Base-by-base conservation (phyloP, 92 coral and sea anemone genomes). In the Epizoanthus illoricatus region DNA sequence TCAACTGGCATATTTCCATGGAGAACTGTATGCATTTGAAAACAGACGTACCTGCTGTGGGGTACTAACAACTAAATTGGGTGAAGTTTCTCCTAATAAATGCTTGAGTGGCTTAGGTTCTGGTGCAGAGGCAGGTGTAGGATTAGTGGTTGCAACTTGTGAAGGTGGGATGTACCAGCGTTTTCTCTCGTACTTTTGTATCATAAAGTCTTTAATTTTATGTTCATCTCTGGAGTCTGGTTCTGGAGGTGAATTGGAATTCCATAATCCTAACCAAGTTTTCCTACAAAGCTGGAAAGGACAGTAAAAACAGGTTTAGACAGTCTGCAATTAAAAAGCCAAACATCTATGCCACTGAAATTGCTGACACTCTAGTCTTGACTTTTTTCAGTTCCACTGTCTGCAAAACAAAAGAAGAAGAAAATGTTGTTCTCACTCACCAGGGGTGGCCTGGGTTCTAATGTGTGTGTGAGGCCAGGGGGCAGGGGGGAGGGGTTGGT, bases 191-290 rank as follows among this genome's bases (percentile, higher is more conserved):
- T 97, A 97, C 71, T 97, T 97, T 80, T 93, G 98, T 63, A 91
- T 94, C 98, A 97, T 97, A 83, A 93, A 97, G 69, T 97, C 99
- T 86, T 97, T 97, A 21, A 93, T 90, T 85, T 93, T 97, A 43
- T 91, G 98, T 69, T 97, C 99, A 84, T 97, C 99, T 74, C 91
- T 86, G 15, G 99, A 93, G 65, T 97, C 99, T 52, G 99, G 99
- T 91, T 93, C 98, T 54, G 99, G 90, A 69, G 92, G 89, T 80
- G 86, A 88, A 36, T 92, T 79, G 40, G 98, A 93, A 81, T 93
- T 97, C 99, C 99, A 97, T 81, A 97, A 73, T n/a, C 99, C 99
- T 57, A 97, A 84, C 99, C 99, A 97, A 2, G 96, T 90, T 85
- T 91, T 94, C 88, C 82, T 94, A 86, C 99, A 97, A 73, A 87